Conservation (phyloP, 2,888 invertebrate genomes). For the Orthonevra nobilis region DNA sequence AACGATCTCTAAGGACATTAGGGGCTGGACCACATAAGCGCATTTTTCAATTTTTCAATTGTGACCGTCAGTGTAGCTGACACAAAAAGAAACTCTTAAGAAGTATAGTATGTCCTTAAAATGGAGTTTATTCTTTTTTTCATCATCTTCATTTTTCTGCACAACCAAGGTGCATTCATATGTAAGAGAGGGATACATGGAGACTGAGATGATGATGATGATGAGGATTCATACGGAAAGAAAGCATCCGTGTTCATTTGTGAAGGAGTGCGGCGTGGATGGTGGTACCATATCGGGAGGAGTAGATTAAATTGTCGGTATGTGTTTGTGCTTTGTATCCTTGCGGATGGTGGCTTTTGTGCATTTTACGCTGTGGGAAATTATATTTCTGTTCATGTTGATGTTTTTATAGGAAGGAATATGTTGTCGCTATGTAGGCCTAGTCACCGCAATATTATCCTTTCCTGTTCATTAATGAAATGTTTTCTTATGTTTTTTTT, state of each 20-base stretch:
- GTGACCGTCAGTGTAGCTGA: conserved; percentile 13
- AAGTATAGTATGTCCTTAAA: too few relatives aligned
- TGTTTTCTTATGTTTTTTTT: too few relatives aligned
- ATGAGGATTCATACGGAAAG: neutral
- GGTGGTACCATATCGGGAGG: conserved; percentile 5
- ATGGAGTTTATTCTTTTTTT: conserved; percentile 14
- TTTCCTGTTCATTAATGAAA: too few relatives aligned
- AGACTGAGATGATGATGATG: conserved; percentile 9
- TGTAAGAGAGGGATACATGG: too few relatives aligned
- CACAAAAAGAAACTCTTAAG: too few relatives aligned
- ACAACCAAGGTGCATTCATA: conserved; percentile 45
- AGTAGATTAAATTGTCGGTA: conserved; percentile 54
- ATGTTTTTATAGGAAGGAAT: too few relatives aligned
- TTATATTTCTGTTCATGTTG: too few relatives aligned
- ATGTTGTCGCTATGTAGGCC: too few relatives aligned
- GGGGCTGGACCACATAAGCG: conserved; percentile 51
- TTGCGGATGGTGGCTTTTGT: conserved; percentile 34
- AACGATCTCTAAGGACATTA: neutral
- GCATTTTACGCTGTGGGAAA: conserved; percentile 36
- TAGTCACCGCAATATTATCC: too few relatives aligned
- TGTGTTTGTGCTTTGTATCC: conserved; percentile 6
- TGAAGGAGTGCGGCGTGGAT: conserved; percentile 10
- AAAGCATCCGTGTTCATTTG: neutral
- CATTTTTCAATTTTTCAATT: conserved; percentile 50
- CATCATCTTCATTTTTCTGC: neutral